Conservation (phyloP, 2,888 invertebrate genomes). For the Nomada goodeniana region DNA sequence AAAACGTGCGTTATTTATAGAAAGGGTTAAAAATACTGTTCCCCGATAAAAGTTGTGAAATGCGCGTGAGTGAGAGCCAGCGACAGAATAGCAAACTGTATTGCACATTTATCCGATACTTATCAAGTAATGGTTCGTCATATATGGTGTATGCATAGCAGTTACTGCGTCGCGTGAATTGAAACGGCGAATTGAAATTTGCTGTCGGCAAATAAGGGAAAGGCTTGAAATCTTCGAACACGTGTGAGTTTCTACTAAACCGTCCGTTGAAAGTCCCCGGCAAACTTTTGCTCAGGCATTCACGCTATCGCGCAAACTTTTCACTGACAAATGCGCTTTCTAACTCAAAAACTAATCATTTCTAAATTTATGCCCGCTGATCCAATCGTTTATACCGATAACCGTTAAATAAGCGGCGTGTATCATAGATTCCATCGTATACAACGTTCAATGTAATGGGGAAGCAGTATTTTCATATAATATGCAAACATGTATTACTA, state of each 20-base stretch:
- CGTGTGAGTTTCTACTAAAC: constrained; percentile 14
- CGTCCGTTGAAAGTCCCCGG: background rate
- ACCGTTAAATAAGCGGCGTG: background rate
- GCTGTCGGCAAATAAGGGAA: constrained; percentile 47
- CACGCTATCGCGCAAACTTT: background rate
- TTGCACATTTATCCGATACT: constrained; percentile 41
- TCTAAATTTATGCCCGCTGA: constrained; percentile 2
- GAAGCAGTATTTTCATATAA: background rate
- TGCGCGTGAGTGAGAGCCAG: constrained; percentile 1
- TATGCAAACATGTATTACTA: background rate
- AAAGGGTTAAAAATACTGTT: background rate
- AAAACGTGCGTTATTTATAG: background rate
- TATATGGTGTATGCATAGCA: constrained; percentile 37
- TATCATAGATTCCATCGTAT: background rate
- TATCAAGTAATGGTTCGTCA: constrained; percentile 51
- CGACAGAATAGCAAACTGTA: constrained; percentile 31
- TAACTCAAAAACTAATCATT: background rate
- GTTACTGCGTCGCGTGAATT: constrained; percentile 39
- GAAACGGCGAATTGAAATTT: constrained; percentile 52
- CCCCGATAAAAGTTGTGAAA: background rate
- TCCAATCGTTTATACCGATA: background rate
- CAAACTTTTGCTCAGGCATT: constrained; percentile 9
- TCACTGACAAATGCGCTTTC: constrained; percentile 1
- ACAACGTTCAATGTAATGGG: background rate
- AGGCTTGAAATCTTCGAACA: constrained; percentile 41